Evolutionary conservation across 2,113 vertebrate species (phyloP).

Genomic region (Sapajus apella): DNA sequence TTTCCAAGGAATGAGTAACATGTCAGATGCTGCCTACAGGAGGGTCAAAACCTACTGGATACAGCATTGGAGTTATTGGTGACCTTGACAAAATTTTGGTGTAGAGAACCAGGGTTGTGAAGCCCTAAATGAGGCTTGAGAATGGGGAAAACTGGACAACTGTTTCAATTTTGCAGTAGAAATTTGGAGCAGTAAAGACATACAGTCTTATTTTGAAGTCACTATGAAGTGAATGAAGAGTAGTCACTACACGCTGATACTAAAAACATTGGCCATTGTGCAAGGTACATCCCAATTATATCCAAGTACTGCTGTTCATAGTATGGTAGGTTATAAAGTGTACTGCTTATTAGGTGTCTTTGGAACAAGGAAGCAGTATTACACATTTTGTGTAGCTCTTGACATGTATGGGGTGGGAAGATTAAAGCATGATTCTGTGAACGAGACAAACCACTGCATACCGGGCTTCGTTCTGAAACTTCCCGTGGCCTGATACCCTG

Average conservation of each 20-base stretch:
- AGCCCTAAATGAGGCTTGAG: not conserved
- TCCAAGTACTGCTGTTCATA: not conserved
- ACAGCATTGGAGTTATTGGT: not conserved
- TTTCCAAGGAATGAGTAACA: not conserved
- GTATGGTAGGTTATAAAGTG: not conserved
- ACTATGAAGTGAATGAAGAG: not conserved
- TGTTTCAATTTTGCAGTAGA: not conserved
- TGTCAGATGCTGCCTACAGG: not conserved
- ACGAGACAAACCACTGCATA: not conserved
- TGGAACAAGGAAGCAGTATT: not conserved
- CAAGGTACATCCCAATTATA: not conserved
- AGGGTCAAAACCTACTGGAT: not conserved
- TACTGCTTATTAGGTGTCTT: not conserved
- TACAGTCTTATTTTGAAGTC: not conserved
- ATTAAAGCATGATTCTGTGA: not conserved
- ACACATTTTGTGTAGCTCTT: not conserved
- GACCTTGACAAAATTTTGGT: not conserved
- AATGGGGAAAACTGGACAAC: not conserved
- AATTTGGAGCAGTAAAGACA: not conserved
- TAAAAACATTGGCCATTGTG: not conserved
- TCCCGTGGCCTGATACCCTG: not conserved
- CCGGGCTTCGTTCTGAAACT: too few relatives aligned
- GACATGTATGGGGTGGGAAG: accelerated
- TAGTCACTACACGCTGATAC: not conserved
- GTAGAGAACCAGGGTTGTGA: too few relatives aligned